Conservation (phyloP, 1,140 invertebrate genomes). For the Calephelis virginiensis region DNA sequence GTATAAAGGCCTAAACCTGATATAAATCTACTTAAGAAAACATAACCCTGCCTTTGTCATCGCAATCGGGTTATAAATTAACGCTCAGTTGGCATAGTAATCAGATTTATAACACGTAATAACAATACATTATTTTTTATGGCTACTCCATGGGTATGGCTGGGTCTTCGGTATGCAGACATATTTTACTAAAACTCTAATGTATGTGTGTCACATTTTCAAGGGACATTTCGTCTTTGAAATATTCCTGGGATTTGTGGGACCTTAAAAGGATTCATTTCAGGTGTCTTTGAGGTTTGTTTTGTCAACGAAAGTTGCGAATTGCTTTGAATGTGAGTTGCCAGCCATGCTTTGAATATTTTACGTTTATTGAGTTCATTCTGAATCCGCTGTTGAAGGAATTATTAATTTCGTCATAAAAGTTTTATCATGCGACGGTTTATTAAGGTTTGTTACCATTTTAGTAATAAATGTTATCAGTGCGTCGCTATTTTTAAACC, state of each 20-base stretch:
- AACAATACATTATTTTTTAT: slow-evolving; percentile 29
- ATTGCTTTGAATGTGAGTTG: not conserved
- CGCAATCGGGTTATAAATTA: slow-evolving; percentile 22
- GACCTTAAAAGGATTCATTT: slow-evolving; percentile 10
- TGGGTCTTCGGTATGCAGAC: not conserved
- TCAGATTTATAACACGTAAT: slow-evolving; percentile 26
- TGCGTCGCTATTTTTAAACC: too few species aligned
- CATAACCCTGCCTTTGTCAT: not conserved
- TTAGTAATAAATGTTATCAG: too few species aligned
- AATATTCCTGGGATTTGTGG: slow-evolving; percentile 16
- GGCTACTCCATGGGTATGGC: slow-evolving; percentile 19
- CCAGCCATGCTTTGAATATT: not conserved
- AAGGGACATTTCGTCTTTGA: slow-evolving; percentile 18
- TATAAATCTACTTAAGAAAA: not conserved
- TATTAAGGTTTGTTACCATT: too few species aligned
- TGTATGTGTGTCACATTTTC: slow-evolving; percentile 18
- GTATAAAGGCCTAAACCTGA: too few species aligned
- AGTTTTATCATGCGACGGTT: too few species aligned
- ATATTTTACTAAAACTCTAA: slow-evolving; percentile 15
- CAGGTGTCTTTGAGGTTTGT: slow-evolving; percentile 14
- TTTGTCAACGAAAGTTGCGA: not conserved
- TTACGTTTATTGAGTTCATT: not conserved
- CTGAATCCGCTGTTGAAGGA: not conserved
- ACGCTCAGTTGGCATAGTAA: slow-evolving; percentile 1
- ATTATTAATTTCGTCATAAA: not conserved